Percentiles rank a stretch among this genome's conserved stretches.
These are phyloP conservation scores for Plusia festucae DNA, from an alignment of 2,888 invertebrate species.

Conservation along the genomic window DNA sequence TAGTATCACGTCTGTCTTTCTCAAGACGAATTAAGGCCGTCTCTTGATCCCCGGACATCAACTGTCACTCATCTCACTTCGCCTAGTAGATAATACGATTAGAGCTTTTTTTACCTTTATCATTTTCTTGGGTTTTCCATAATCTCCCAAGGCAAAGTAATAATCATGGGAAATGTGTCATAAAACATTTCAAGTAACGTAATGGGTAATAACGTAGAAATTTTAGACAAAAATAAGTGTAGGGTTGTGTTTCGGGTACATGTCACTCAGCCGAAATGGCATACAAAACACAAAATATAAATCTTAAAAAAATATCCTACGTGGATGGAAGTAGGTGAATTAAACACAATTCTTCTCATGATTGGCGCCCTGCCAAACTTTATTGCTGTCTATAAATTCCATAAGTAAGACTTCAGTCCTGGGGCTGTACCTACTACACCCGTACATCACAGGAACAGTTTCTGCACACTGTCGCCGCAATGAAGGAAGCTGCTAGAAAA, in stretches of 20 bases:
- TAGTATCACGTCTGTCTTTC: conserved; percentile 55
- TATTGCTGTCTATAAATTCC: too few species aligned
- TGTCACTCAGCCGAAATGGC: too few species aligned
- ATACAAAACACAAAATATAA: too few species aligned
- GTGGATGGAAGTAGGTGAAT: too few species aligned
- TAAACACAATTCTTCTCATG: too few species aligned
- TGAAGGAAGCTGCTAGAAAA: conserved; percentile 58
- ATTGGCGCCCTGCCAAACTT: too few species aligned
- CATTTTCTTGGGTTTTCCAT: conserved; percentile 15
- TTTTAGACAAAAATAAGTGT: too few species aligned
- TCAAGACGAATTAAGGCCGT: conserved; percentile 59
- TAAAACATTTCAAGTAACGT: background rate
- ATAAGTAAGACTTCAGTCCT: too few species aligned
- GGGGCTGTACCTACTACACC: conserved; percentile 2
- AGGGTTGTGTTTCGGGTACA: too few species aligned
- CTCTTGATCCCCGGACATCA: conserved; percentile 55
- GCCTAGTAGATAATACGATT: conserved; percentile 46
- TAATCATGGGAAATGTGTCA: background rate
- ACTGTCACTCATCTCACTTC: conserved; percentile 55
- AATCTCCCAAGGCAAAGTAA: background rate
- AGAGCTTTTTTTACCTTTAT: conserved; percentile 31
- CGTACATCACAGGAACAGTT: conserved; percentile 42
- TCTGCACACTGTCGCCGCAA: conserved; percentile 49
- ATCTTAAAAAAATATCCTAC: too few species aligned
- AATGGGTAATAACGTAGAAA: too few species aligned